Base-by-base conservation (phyloP, 2,113 vertebrate species). In the Corythornis cristatus region DNA sequence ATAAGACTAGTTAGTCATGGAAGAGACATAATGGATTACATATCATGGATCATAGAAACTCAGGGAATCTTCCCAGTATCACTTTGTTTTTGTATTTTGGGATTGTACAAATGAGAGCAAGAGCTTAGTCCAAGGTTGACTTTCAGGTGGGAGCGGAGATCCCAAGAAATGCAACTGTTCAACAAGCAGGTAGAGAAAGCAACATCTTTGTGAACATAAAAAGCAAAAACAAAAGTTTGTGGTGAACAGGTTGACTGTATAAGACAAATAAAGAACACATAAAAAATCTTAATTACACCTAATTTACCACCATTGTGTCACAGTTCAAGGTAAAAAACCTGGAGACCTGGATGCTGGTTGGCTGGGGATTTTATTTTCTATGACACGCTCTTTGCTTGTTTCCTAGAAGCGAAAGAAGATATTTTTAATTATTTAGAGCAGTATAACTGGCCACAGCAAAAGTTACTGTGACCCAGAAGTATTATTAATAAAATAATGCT, bases 271-370 rank as follows among this genome's bases (percentile, higher is more conserved):
- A 53, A 48, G 11, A 37, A 3, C 3, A 12, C 33, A 61, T 14
- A 11, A 58, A 25, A 68, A 33, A 29, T 6, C 19, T 35, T 48
- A 46, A 43, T 4, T 53, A n/a, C 3, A 21, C 4, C 29, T 42
- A 28, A 53, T 75, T 75, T 58, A 33, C 7, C 53, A 19, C 35
- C 43, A 2, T 7, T 64, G 3, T 42, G 18, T 29, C 43, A 81
- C 9, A 70, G 21, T 4, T 58, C 9, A 43, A 8, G 3, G 16
- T 54, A 37, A 86, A 66, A 66, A 62, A 1, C 0, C 15, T 50
- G 17, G 51, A 26, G 15, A 57, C 1, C 8, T 3, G 6, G 12
- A 3, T 40, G 11, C 1, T 31, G 2, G 3, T 43, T 65, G 11
- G 3, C 6, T 15, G 1, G 3, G 9, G 54, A 3, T 4, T n/a